Evolutionary conservation across 1,140 invertebrate genomes (phyloP), one percentile per base, ranked within the genome.

Genomic region (Leptinotarsa undecemlineata): DNA sequence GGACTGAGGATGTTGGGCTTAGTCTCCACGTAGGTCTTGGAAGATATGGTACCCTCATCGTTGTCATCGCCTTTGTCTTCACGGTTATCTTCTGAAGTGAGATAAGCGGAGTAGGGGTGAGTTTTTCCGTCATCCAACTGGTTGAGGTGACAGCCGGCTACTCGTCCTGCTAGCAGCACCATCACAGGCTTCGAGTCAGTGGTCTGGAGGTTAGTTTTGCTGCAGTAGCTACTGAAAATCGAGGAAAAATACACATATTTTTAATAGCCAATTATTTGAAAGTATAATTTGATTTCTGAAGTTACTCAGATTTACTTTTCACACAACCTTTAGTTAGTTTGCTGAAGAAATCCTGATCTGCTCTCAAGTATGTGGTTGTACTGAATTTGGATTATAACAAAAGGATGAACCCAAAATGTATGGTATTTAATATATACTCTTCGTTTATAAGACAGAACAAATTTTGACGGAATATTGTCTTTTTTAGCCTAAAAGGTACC

Each of bases 81-180:
- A 13, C 15, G 63, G 4, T 64, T 15, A 20, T 64, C 63, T 71
- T 21, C 48, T 4, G 70, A 71, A 2, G 5, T 63, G 5, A 21
- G 60, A 33, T 20, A 48, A 13, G 72, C 48, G 1, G n/a, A 15
- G 20, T 74, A 61, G 20, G 66, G 57, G 21, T n/a, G 26, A 42
- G 3, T 19, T 26, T 23, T 67, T 14, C 26, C 23, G 17, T 42
- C 20, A 8, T n/a, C 23, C 42, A 48, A 15, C 19, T 68, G 21
- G 13, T 47, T 48, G 17, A 74, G 57, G 48, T 77, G 67, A 48
- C 42, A 23, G 70, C 51, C 33, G 13, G 73, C 68, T 47, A 76
- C 72, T 63, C 70, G 72, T 5, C 62, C 72, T 19, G 74, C 73
- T 71, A 78, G 67, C 42, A 79, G 21, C 11, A 78, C 20, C 78